Evolutionary conservation across 2,113 vertebrate genomes (phyloP).

Genomic region (Gymnobelideus leadbeateri): DNA sequence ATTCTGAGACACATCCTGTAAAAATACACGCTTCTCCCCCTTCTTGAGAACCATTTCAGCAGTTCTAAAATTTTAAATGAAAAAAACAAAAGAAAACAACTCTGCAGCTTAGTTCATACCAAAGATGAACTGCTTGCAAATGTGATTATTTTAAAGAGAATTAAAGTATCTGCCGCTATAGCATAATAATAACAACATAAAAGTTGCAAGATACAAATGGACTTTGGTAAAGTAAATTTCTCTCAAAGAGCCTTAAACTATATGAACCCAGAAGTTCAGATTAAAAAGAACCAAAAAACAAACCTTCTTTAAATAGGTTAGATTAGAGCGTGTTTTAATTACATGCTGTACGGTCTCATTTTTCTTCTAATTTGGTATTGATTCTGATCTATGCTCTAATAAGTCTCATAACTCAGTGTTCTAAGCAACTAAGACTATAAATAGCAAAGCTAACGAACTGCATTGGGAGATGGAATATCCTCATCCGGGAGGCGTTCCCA

Average conservation of each 20-base stretch:
- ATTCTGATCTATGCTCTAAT: not conserved
- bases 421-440: not conserved
- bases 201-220: not conserved
- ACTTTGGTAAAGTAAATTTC: not conserved
- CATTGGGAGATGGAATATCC: not conserved
- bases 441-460: not conserved
- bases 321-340: not conserved
- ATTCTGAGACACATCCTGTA: conserved; percentile 16
- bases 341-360: not conserved
- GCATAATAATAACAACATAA: not conserved
- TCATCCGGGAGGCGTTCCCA: not conserved
- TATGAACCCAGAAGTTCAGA: not conserved
- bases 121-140: not conserved
- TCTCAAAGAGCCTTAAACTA: not conserved
- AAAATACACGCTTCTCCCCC: not conserved
- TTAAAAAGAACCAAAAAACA: not conserved
- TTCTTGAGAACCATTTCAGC: conserved; percentile 24
- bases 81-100: not conserved
- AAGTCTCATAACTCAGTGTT: not conserved
- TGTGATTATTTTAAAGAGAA: not conserved
- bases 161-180: not conserved
- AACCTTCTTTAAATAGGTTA: not conserved
- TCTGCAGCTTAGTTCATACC: not conserved
- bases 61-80: conserved; percentile 29
- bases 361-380: not conserved